Evolutionary conservation across 2,888 invertebrate species (phyloP), one percentile per base, ranked within the genome.

Genomic region (Cantharis flavilabris): DNA sequence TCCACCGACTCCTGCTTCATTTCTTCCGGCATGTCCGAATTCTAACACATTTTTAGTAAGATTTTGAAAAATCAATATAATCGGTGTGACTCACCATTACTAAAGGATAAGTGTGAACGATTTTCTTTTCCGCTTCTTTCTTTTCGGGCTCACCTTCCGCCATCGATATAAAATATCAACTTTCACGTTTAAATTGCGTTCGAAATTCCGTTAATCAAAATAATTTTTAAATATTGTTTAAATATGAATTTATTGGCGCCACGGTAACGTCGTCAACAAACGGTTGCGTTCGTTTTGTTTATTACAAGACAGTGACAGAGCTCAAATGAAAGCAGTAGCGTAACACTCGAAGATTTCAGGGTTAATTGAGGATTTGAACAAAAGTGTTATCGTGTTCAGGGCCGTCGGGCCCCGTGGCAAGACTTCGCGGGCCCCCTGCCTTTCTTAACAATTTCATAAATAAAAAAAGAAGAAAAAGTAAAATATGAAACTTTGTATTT

Each of bases 11-110:
- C 98, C 30, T 91, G 91, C 84, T 94, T 94, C 94, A 97, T 96
- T 89, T 98, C 98, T 83, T 98, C 97, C 28, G 92, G 91, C 98
- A 98, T 98, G 88, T 98, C 98, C 1, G 95, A 94, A 88, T 95
- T 94, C 97, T 97, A 89, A 67, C 72, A 33, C 30, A 16, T 62
- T 73, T 30, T 62, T 67, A 67, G 49, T 75, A 70, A 76, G 75
- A 80, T 76, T 78, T n/a, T n/a, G 26, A 23, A 23, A 67, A 67
- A 23, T 67, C 65, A 67, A 67, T 67, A 26, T 67, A 10, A 26
- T 23, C 49, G n/a, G 80, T 83, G 80, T 83, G 82, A 87, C 90
- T 89, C 90, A 96, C 97, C 90, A 94, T 91, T 79, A 97, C 92
- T 75, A 97, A 89, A 62, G 97, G 95, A 91, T 97, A 96, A 3